Percentiles rank a stretch among this genome's conserved stretches.
These are phyloP conservation scores for Zingel zingel DNA, from an alignment of 2,113 vertebrate genomes.

Conservation along the genomic window DNA sequence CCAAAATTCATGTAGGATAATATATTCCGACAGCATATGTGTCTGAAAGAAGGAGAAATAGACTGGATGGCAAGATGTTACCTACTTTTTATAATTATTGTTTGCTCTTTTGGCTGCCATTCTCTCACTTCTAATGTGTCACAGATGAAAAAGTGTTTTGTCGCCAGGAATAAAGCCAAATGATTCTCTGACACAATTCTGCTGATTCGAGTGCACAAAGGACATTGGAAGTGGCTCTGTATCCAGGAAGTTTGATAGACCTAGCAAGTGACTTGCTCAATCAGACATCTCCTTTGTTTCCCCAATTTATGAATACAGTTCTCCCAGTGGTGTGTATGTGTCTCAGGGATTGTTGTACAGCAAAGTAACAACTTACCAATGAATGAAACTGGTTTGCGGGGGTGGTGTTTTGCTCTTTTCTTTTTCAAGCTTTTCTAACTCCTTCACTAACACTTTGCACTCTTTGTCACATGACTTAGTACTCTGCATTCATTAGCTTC, in stretches of 20 bases:
- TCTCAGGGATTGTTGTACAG: background rate
- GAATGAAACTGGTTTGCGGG: conserved; percentile 27
- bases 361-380: background rate
- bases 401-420: background rate
- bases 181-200: conserved; percentile 19
- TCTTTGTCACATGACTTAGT: conserved; percentile 15
- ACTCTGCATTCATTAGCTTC: conserved; percentile 33
- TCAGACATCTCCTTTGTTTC: background rate
- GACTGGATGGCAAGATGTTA: background rate
- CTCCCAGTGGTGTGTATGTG: background rate
- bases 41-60: background rate
- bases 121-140: conserved; percentile 9
- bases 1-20: background rate
- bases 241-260: conserved; percentile 7
- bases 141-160: background rate
- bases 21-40: background rate
- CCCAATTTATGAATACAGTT: background rate
- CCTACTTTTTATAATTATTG: conserved; percentile 5
- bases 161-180: background rate
- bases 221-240: conserved; percentile 15
- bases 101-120: background rate
- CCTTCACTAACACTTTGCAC: conserved; percentile 19
- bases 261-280: background rate
- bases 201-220: conserved; percentile 26
- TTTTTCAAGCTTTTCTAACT: conserved; percentile 17